Evolutionary conservation across 2,888 invertebrate genomes (phyloP).

Genomic region (Alitta virens): DNA sequence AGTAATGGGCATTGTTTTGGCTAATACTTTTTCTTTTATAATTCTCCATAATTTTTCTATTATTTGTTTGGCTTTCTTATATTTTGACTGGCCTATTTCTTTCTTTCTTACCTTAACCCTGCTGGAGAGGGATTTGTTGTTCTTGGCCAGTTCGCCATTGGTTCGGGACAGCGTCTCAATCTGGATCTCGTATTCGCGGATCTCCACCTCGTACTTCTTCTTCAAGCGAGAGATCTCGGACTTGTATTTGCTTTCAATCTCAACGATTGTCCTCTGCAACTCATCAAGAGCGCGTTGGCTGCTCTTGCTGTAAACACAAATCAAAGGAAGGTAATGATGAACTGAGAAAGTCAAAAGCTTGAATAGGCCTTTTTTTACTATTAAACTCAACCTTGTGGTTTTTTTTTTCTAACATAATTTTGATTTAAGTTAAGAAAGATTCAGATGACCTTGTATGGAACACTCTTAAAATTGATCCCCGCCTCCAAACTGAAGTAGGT

Average conservation of each 20-base stretch:
- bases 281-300: constrained; percentile 56
- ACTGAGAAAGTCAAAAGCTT: too few species aligned
- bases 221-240: constrained; percentile 54
- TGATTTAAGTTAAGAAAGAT: too few species aligned
- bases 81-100: too few species aligned
- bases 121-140: constrained; percentile 95
- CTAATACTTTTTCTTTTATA: neutral
- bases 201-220: constrained; percentile 57
- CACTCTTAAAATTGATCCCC: too few species aligned
- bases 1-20: neutral
- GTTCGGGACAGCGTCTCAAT: constrained; percentile 31
- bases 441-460: too few species aligned
- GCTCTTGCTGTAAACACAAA: constrained; percentile 45
- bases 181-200: constrained; percentile 51
- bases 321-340: too few species aligned
- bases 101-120: constrained; percentile 69
- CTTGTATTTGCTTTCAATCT: constrained; percentile 57
- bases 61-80: too few species aligned
- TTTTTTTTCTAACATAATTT: too few species aligned
- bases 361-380: too few species aligned
- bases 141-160: constrained; percentile 74
- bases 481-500: too few species aligned
- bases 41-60: neutral
- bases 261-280: constrained; percentile 54
- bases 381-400: too few species aligned